A percentile compares a stretch with the other conserved stretches of the same genome.
Conservation (phyloP, 2,888 invertebrate genomes). For the Dorcus hopei region DNA sequence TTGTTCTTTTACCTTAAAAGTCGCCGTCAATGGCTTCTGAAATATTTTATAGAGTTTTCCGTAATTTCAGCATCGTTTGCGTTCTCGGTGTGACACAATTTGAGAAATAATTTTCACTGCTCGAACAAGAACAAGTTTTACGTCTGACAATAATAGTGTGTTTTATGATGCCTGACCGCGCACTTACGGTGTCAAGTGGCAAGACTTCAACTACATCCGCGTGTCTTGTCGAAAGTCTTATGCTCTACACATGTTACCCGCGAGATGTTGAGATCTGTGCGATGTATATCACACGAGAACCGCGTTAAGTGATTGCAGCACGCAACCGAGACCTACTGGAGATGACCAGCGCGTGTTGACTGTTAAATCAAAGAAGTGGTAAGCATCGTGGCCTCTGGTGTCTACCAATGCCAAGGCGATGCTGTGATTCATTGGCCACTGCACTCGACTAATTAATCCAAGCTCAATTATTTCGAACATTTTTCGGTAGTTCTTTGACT, state of each 20-base stretch:
- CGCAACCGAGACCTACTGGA: slow-evolving; percentile 25
- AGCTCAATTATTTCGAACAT: not conserved
- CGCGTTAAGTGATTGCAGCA: not conserved
- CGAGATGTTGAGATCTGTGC: too few relatives aligned
- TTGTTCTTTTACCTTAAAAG: not conserved
- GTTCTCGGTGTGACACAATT: not conserved
- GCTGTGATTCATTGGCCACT: slow-evolving; percentile 26
- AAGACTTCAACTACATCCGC: not conserved
- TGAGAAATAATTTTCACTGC: too few relatives aligned
- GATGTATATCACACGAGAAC: not conserved
- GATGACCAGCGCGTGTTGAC: slow-evolving; percentile 26
- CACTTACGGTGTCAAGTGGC: not conserved
- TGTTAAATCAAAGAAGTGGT: slow-evolving; percentile 32
- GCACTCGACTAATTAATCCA: slow-evolving; percentile 21
- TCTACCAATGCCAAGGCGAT: slow-evolving; percentile 30
- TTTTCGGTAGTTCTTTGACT: slow-evolving; percentile 8
- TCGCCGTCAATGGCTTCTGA: not conserved
- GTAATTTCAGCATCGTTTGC: not conserved
- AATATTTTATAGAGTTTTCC: not conserved
- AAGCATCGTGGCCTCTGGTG: slow-evolving; percentile 22
- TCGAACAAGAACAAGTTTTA: too few relatives aligned
- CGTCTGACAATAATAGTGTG: too few relatives aligned
- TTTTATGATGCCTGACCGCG: not conserved
- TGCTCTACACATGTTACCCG: too few relatives aligned
- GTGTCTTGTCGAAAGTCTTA: not conserved